Base-by-base conservation (phyloP, 1,140 invertebrate genomes). In the Papilio dardanus region DNA sequence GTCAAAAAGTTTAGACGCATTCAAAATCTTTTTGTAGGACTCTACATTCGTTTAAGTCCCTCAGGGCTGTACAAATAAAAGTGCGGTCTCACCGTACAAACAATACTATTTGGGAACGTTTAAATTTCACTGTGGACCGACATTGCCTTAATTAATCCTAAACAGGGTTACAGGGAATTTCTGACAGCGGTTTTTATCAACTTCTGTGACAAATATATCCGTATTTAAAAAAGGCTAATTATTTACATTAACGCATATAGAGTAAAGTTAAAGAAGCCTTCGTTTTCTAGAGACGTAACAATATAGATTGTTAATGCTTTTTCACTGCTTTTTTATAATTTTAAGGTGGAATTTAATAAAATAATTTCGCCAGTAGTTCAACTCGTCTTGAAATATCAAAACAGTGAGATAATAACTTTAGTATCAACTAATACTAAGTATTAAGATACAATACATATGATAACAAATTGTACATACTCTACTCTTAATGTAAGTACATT, bases 31-130 rank as follows among this genome's bases (percentile, higher is more conserved):
- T 30, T 4, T 33, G 30, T 37, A 35, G 6, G 14, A 37, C 16
- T n/a, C 24, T 68, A 21, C 66, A 8, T 33, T 68, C 31, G 30
- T 67, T 67, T 19, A 19, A 14, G 14, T 67, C 54, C 21, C 19
- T 2, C 50, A 8, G 54, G 21, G 10, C 28, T 67, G 66, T 35
- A 5, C 30, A 40, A 40, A 71, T 40, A 71, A 69, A 69, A 35
- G 28, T 37, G 35, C 21, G 67, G 35, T 14, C 40, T 37, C 67
- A 37, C n/a, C 67, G 19, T 14, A 12, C 67, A 69, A 69, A 69
- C 21, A 69, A 71, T 35, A 40, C 37, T 71, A 71, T 71, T 71
- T 71, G 35, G 14, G 21, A 71, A 46, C 68, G 24, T 71, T 71
- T 46, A 71, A 40, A 40, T 40, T 71, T 71, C 35, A 37, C 37